These are phyloP conservation scores for Tragelaphus imberbis DNA, from an alignment of 2,113 vertebrate genomes.

Conservation along the genomic window DNA sequence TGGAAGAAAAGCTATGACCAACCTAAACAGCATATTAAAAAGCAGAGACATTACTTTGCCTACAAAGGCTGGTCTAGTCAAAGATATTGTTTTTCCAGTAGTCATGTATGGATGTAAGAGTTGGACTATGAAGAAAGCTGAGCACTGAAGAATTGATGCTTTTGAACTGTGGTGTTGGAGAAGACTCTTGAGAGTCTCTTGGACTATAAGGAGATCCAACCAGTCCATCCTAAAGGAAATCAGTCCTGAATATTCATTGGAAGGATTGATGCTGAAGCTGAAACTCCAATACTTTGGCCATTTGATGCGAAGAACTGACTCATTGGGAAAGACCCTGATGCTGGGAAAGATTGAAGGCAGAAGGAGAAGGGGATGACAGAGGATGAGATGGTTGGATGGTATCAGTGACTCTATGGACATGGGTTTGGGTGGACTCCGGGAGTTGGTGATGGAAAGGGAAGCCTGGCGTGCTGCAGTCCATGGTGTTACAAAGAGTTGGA, in stretches of 20 bases:
- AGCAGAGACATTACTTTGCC: background rate
- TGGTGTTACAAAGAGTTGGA: background rate
- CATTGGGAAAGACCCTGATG: background rate
- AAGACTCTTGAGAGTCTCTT: background rate
- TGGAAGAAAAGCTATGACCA: background rate
- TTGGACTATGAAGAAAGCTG: background rate
- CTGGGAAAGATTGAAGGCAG: background rate
- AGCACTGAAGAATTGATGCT: background rate
- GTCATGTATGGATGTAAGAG: background rate
- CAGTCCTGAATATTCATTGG: background rate
- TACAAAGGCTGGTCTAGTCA: background rate
- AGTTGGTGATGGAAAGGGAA: background rate
- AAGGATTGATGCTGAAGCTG: background rate
- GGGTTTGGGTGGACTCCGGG: rapidly evolving
- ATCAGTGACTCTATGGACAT: rapidly evolving
- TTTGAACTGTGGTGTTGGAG: background rate
- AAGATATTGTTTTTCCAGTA: background rate
- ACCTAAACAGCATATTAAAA: background rate
- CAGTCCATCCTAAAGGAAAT: background rate
- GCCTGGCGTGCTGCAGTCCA: background rate
- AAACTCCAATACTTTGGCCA: background rate
- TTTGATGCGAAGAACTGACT: rapidly evolving
- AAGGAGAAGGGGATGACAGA: background rate
- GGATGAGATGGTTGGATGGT: background rate
- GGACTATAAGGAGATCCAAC: background rate